phyloP scores from a whole-genome alignment of 1,140 invertebrate genomes.

The Heliothis subflexa region DNA sequence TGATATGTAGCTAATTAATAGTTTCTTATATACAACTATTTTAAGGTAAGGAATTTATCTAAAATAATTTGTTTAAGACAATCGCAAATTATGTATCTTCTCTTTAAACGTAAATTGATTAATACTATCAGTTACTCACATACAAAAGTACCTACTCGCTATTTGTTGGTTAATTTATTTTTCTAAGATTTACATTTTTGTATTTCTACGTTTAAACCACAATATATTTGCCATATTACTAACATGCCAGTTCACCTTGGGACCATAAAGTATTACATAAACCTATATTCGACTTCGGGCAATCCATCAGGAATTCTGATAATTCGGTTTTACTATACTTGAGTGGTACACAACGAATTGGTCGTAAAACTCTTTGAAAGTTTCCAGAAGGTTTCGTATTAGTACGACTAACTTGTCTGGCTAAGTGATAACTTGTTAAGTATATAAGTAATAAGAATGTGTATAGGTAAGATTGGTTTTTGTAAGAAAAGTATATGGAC shows the following conservation, averaged over 20 bases:
- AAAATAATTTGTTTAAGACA: no score
- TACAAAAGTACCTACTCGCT: no score
- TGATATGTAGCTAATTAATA: no score
- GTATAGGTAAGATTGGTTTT: not conserved
- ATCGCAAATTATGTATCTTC: no score
- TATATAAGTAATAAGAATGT: not conserved
- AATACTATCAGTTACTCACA: no score
- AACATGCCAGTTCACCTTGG: not conserved
- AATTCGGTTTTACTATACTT: not conserved
- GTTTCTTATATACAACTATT: no score
- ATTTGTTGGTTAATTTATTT: no score
- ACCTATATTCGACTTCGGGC: not conserved
- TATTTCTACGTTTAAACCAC: not conserved
- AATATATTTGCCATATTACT: not conserved
- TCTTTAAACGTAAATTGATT: no score
- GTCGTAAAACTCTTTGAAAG: slow-evolving; percentile 25
- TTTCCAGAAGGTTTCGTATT: not conserved
- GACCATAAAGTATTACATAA: slow-evolving; percentile 2
- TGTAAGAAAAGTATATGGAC: not conserved
- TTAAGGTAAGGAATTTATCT: no score
- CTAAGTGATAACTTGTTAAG: slow-evolving; percentile 27
- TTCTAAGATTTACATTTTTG: not conserved
- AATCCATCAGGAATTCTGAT: slow-evolving; percentile 8
- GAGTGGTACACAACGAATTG: slow-evolving; percentile 10
- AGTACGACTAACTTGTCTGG: not conserved